A percentile compares a stretch with the other conserved stretches of the same genome.
These are phyloP conservation scores for Agrochola lychnidis DNA, from an alignment of 2,888 invertebrate genomes.

Conservation along the genomic window DNA sequence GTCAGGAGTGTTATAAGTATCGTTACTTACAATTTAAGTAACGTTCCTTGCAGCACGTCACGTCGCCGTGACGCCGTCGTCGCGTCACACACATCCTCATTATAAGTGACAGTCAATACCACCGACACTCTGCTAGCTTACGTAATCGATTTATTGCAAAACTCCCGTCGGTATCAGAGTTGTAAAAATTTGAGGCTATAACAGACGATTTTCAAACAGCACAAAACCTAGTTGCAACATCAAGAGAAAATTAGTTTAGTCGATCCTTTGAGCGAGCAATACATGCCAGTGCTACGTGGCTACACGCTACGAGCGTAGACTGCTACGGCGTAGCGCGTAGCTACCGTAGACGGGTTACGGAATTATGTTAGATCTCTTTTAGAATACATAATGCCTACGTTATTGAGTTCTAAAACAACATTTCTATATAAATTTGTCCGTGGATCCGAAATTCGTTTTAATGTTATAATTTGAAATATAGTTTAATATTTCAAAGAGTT, in stretches of 20 bases:
- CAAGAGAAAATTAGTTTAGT: constrained; percentile 33
- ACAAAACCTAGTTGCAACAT: constrained; percentile 9
- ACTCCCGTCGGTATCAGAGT: not conserved
- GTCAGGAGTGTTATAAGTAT: constrained; percentile 22
- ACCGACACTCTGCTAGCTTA: not conserved
- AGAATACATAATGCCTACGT: constrained; percentile 42
- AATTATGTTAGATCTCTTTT: constrained; percentile 54
- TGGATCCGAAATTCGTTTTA: constrained; percentile 37
- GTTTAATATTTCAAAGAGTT: constrained; percentile 28
- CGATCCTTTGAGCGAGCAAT: constrained; percentile 37
- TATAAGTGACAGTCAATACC: constrained; percentile 40
- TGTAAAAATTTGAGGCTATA: not conserved
- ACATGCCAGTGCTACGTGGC: constrained; percentile 44
- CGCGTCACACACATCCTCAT: constrained; percentile 35
- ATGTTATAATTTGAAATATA: constrained; percentile 16
- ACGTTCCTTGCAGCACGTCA: constrained; percentile 32
- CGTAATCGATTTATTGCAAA: not conserved
- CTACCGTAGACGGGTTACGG: constrained; percentile 41
- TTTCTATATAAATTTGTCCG: constrained; percentile 44
- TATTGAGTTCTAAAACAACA: constrained; percentile 47
- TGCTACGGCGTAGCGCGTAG: constrained; percentile 54
- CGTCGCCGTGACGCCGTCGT: constrained; percentile 9
- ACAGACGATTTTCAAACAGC: not conserved
- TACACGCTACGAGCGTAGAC: constrained; percentile 55
- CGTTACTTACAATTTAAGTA: constrained; percentile 6